Conservation (phyloP, 2,113 vertebrate species). For the Rhodinocichla rosea region DNA sequence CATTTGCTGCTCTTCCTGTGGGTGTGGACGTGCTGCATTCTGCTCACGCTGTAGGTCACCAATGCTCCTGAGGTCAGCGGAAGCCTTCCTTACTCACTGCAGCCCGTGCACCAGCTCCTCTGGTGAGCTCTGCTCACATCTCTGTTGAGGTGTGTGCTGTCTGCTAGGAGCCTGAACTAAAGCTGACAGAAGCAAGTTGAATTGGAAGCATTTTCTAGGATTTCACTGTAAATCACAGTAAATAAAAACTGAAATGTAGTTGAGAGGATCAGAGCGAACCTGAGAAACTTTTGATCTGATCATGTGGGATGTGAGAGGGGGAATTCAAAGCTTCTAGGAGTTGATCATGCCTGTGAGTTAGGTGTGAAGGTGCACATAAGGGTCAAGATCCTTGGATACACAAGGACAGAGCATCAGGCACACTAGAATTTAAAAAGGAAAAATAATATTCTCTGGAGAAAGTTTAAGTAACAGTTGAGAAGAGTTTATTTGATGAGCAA, state of each 20-base stretch:
- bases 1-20: background rate
- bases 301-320: background rate
- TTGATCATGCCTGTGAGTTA: background rate
- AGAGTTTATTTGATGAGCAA: background rate
- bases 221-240: background rate
- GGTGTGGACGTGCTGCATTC: background rate
- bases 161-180: background rate
- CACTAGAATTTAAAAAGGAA: background rate
- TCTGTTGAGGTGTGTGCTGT: rapidly evolving
- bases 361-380: background rate
- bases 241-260: background rate
- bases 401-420: background rate
- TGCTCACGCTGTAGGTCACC: background rate
- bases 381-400: background rate
- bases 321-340: background rate
- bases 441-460: background rate
- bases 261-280: background rate
- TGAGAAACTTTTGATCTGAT: background rate
- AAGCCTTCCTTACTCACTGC: background rate
- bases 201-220: background rate
- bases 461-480: background rate
- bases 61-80: background rate
- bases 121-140: background rate
- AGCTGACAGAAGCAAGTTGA: background rate
- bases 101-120: background rate